Conservation (phyloP, 1,140 invertebrate genomes). For the Neodiprion pinetum region DNA sequence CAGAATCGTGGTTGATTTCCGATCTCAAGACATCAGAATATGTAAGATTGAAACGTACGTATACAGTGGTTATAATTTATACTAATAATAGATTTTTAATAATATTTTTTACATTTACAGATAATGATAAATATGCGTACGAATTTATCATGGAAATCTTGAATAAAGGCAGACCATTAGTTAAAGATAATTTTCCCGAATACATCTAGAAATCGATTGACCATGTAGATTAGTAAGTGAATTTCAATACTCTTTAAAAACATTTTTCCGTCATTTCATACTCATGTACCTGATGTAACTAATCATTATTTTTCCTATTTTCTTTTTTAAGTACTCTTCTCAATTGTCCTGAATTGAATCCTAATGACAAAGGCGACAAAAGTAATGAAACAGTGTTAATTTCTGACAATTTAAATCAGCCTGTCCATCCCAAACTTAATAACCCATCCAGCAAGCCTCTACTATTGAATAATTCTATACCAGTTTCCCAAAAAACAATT, state of each 20-base stretch:
- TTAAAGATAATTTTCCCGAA: background rate
- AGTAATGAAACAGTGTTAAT: no score
- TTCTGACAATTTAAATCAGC: background rate
- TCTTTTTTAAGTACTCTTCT: background rate
- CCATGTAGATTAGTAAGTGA: conserved; percentile 15
- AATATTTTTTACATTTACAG: background rate
- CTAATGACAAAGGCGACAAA: background rate
- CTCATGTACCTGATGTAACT: background rate
- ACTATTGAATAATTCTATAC: background rate
- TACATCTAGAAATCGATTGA: background rate
- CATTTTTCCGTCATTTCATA: background rate
- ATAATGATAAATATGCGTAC: background rate
- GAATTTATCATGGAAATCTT: background rate
- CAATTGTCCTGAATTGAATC: background rate
- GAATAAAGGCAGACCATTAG: background rate
- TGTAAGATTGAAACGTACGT: no score
- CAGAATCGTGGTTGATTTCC: no score
- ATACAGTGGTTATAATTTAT: no score
- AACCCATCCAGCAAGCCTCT: no score
- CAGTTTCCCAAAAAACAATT: background rate
- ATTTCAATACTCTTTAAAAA: background rate
- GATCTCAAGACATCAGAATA: no score
- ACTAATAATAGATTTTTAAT: background rate
- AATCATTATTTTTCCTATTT: background rate
- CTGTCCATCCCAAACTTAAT: background rate